Evolutionary conservation across 2,797 vertebrate genomes (phyloP).

Genomic region (Danionella dracula): DNA sequence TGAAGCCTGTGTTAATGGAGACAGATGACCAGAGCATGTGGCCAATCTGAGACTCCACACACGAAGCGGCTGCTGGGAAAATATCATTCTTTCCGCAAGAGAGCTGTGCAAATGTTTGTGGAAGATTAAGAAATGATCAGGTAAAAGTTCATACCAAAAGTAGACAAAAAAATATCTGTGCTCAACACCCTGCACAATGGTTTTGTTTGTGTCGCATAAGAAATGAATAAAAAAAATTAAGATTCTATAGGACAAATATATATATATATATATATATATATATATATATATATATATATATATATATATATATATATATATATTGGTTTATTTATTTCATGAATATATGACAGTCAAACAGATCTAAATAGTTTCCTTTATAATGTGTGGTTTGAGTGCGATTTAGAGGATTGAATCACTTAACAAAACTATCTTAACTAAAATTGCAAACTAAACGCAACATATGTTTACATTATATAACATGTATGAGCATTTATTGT

Average conservation of each 20-base stretch:
- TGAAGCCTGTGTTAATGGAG: slow-evolving; percentile 76
- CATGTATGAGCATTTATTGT: no score
- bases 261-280: slow-evolving; percentile 40
- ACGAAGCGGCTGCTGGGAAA: neutral
- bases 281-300: slow-evolving; percentile 4
- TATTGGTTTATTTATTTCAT: neutral
- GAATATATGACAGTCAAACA: no score
- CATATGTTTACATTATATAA: no score
- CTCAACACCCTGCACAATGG: no score
- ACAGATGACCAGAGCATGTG: slow-evolving; percentile 63
- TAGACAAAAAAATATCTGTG: neutral
- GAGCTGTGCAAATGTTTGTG: neutral
- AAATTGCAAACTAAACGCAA: no score
- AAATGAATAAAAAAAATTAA: no score
- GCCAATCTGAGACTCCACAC: neutral
- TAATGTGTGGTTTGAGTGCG: no score
- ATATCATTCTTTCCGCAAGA: neutral
- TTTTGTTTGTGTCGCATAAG: no score
- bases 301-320: neutral
- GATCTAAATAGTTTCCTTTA: no score
- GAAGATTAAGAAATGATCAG: neutral
- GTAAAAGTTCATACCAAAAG: no score
- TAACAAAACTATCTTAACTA: no score
- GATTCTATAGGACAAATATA: slow-evolving; percentile 43
- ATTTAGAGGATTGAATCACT: no score